These are phyloP conservation scores for Elephantulus edwardii DNA, from an alignment of 2,113 vertebrate species.

Conservation along the genomic window DNA sequence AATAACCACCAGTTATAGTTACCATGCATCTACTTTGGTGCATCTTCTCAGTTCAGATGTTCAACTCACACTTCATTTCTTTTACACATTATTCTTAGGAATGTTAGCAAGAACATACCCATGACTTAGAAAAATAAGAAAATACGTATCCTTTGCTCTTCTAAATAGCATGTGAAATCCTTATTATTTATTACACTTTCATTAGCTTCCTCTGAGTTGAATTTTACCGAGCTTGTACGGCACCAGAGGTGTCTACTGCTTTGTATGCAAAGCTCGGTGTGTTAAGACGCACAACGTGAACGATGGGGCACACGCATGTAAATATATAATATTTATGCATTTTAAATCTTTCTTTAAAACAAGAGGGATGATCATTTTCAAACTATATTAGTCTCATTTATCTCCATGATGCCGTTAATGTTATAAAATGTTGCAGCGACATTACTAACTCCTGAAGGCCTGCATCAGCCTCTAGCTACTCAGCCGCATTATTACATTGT, in stretches of 20 bases:
- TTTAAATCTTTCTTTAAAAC: conserved; percentile 80
- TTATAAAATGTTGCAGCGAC: conserved; percentile 79
- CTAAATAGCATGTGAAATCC: conserved; percentile 61
- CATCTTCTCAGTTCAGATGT: conserved; percentile 65
- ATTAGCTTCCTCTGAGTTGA: conserved; percentile 55
- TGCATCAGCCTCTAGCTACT: conserved; percentile 82
- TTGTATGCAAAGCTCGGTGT: conserved; percentile 33
- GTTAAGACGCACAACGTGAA: conserved; percentile 21
- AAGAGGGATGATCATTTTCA: conserved; percentile 79
- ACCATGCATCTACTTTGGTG: conserved; percentile 71
- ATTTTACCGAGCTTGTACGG: conserved; percentile 11
- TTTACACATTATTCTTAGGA: conserved; percentile 72
- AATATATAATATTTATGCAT: conserved; percentile 78
- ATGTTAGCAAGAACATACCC: conserved; percentile 67
- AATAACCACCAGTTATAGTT: conserved; percentile 65
- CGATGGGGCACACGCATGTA: conserved; percentile 68
- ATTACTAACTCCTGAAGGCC: conserved; percentile 81
- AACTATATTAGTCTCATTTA: conserved; percentile 84
- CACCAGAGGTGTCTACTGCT: neutral
- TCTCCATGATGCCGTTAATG: conserved; percentile 84
- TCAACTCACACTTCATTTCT: conserved; percentile 73
- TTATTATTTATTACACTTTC: conserved; percentile 55
- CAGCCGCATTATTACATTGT: conserved; percentile 83
- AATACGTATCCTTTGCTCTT: conserved; percentile 28
- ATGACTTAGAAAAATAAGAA: conserved; percentile 12